Evolutionary conservation across 2,113 vertebrate genomes (phyloP).

Genomic region (Theristicus caerulescens): DNA sequence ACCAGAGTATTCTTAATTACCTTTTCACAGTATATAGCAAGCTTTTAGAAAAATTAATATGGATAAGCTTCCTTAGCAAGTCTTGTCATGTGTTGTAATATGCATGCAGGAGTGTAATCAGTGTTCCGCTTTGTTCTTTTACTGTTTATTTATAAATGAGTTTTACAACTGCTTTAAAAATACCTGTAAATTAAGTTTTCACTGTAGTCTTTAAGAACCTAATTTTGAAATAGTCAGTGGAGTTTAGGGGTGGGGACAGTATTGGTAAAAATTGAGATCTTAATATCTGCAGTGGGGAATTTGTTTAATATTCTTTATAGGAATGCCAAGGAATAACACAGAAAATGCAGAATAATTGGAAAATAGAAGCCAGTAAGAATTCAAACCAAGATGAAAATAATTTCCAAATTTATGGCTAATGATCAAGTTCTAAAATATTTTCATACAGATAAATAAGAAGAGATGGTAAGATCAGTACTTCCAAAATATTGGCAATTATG

Average conservation of each 20-base stretch:
- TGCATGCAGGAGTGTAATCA: not conserved
- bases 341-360: not conserved
- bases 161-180: not conserved
- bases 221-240: not conserved
- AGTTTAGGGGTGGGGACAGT: not conserved
- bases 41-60: not conserved
- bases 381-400: not conserved
- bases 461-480: not conserved
- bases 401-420: not conserved
- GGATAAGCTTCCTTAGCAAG: not conserved
- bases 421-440: not conserved
- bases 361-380: not conserved
- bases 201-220: not conserved
- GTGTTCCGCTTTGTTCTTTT: not conserved
- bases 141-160: not conserved
- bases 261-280: not conserved
- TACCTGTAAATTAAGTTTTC: not conserved
- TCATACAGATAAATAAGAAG: not conserved
- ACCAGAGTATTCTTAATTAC: not conserved
- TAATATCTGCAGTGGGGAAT: not conserved
- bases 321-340: not conserved
- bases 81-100: not conserved
- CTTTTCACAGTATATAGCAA: not conserved
- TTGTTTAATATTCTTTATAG: not conserved
- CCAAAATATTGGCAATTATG: not conserved